phyloP scores from a whole-genome alignment of 1,140 invertebrate species.

The Drosophila melanogaster region DNA sequence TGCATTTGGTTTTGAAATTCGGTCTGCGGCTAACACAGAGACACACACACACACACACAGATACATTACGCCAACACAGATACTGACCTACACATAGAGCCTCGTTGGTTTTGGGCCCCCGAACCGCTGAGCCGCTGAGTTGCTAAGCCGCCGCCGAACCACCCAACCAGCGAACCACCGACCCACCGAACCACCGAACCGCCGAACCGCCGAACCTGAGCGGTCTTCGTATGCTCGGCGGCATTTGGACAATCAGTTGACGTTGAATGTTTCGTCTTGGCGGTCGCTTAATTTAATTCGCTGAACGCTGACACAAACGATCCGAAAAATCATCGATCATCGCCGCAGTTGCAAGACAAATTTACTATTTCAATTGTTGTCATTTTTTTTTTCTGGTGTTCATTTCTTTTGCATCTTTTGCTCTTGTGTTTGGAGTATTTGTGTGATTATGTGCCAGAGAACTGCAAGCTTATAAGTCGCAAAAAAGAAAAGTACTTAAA shows the following conservation, averaged over 20 bases:
- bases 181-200: slow-evolving; percentile 7
- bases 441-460: slow-evolving; percentile 39
- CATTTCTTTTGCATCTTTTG: no score
- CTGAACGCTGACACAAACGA: slow-evolving; percentile 49
- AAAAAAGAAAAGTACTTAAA: not conserved
- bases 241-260: slow-evolving; percentile 81
- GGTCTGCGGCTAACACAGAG: slow-evolving; percentile 38
- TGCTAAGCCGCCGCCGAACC: not conserved
- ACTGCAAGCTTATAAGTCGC: not conserved
- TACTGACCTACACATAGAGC: slow-evolving; percentile 14
- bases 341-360: not conserved
- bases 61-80: slow-evolving; percentile 4
- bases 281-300: slow-evolving; percentile 66
- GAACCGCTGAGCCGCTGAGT: slow-evolving; percentile 17
- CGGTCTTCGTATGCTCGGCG: slow-evolving; percentile 76
- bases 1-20: slow-evolving; percentile 79
- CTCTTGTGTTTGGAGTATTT: not conserved
- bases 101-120: not conserved
- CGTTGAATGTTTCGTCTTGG: slow-evolving; percentile 81
- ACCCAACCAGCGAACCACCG: slow-evolving; percentile 1
- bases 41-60: not conserved
- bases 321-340: slow-evolving; percentile 2
- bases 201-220: slow-evolving; percentile 37
- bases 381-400: slow-evolving; percentile 11
- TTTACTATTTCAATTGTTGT: not conserved